These are phyloP conservation scores for Strigamia maritima DNA, from an alignment of 2,888 invertebrate species.

Conservation along the genomic window DNA sequence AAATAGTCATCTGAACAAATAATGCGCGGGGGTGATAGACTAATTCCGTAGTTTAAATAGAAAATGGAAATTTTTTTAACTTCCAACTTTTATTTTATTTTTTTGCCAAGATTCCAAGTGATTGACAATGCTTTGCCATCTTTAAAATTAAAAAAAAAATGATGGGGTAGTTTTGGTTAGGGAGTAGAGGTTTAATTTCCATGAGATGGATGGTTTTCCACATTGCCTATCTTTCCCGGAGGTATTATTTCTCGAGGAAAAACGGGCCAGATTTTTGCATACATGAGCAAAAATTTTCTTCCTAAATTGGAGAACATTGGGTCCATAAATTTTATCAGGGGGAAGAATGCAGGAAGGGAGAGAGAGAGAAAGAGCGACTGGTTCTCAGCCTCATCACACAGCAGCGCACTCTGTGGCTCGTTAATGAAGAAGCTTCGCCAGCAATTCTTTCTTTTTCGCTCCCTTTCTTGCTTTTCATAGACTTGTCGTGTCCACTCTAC, in stretches of 20 bases:
- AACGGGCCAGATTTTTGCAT: slow-evolving; percentile 39
- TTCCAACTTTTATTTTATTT: not conserved
- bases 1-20: not conserved
- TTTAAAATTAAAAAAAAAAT: slow-evolving; percentile 4
- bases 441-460: slow-evolving; percentile 22
- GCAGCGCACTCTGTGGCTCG: slow-evolving; percentile 20
- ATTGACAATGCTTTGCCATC: not conserved
- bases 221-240: slow-evolving; percentile 38
- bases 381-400: slow-evolving; percentile 35
- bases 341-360: slow-evolving; percentile 37
- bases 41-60: too few species aligned
- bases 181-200: slow-evolving; percentile 31
- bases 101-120: not conserved
- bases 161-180: slow-evolving; percentile 15
- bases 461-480: not conserved
- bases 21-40: too few species aligned
- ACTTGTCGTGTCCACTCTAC: slow-evolving; percentile 10
- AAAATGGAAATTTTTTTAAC: not conserved
- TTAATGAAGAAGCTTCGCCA: slow-evolving; percentile 39
- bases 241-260: slow-evolving; percentile 38
- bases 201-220: slow-evolving; percentile 37
- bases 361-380: not conserved
- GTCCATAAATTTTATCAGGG: slow-evolving; percentile 40
- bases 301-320: slow-evolving; percentile 38
- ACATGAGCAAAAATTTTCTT: slow-evolving; percentile 38